A percentile compares a stretch with the other conserved stretches of the same genome.
These are phyloP conservation scores for Eustalomyia histrio DNA, from an alignment of 2,888 invertebrate genomes.

Conservation along the genomic window DNA sequence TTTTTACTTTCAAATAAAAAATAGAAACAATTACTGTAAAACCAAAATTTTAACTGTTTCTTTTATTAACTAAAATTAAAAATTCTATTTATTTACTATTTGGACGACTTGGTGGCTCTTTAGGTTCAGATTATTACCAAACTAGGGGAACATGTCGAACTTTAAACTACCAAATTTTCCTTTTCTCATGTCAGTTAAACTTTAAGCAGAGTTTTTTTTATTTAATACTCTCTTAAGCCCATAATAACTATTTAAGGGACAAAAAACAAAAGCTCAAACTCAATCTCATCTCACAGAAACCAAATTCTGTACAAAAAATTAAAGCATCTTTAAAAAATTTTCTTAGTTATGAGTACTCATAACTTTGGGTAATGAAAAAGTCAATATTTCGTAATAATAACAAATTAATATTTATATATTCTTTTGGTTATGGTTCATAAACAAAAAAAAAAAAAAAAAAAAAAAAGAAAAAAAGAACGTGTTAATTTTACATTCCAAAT, in stretches of 20 bases:
- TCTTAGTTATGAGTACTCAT: not conserved
- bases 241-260: not conserved
- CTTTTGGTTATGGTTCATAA: slow-evolving; percentile 35
- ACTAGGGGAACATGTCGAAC: slow-evolving; percentile 79
- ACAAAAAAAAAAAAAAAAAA: not conserved
- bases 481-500: slow-evolving; percentile 56
- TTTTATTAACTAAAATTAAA: slow-evolving; percentile 17
- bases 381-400: slow-evolving; percentile 36
- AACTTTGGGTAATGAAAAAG: slow-evolving; percentile 17
- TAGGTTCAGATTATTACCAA: slow-evolving; percentile 81
- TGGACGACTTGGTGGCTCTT: slow-evolving; percentile 75
- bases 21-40: slow-evolving; percentile 36
- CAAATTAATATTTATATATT: slow-evolving; percentile 19
- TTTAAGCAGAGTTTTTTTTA: slow-evolving; percentile 30
- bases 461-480: not conserved
- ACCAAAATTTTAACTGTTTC: slow-evolving; percentile 16
- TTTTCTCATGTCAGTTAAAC: not conserved
- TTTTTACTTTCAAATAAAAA: slow-evolving; percentile 61
- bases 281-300: slow-evolving; percentile 4
- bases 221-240: slow-evolving; percentile 13
- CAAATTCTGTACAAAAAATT: slow-evolving; percentile 12
- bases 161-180: slow-evolving; percentile 70
- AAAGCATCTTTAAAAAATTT: slow-evolving; percentile 2
- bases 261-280: slow-evolving; percentile 24
- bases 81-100: slow-evolving; percentile 50